phyloP scores from a whole-genome alignment of 2,113 vertebrate genomes.

The Aldabrachelys gigantea region DNA sequence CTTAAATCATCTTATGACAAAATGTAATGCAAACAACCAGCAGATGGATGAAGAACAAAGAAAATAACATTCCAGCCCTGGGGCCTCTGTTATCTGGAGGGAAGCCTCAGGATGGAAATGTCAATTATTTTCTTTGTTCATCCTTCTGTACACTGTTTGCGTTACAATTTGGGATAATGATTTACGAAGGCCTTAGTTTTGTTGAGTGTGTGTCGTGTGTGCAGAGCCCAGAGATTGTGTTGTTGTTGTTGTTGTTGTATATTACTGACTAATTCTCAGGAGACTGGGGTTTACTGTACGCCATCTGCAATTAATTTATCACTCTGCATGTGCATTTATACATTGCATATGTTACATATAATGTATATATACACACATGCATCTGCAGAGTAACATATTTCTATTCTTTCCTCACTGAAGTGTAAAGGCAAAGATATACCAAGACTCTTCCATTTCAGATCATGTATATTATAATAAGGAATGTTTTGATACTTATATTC shows the following conservation, averaged over 20 bases:
- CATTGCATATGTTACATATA: not conserved
- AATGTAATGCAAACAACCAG: slow-evolving; percentile 59
- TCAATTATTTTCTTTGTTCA: slow-evolving; percentile 69
- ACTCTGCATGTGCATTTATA: not conserved
- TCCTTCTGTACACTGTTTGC: slow-evolving; percentile 34
- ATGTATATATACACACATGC: not conserved
- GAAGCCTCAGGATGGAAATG: not conserved
- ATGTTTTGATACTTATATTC: not conserved
- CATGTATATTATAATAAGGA: not conserved
- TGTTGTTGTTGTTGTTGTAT: slow-evolving; percentile 16
- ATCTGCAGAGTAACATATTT: not conserved
- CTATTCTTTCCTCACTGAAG: not conserved
- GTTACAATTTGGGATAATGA: slow-evolving; percentile 57
- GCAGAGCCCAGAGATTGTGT: not conserved
- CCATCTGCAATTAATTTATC: slow-evolving; percentile 38
- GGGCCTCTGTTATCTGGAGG: slow-evolving; percentile 60
- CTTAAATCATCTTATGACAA: slow-evolving; percentile 69
- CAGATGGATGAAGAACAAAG: slow-evolving; percentile 66
- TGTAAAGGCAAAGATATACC: not conserved
- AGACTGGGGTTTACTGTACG: slow-evolving; percentile 2
- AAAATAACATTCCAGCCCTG: slow-evolving; percentile 44
- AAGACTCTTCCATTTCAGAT: not conserved
- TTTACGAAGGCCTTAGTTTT: slow-evolving; percentile 43
- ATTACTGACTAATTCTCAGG: not conserved
- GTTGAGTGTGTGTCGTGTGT: slow-evolving; percentile 47